Conservation (phyloP, 53 echinoderm and acorn worm species). For the Crossaster papposus region DNA sequence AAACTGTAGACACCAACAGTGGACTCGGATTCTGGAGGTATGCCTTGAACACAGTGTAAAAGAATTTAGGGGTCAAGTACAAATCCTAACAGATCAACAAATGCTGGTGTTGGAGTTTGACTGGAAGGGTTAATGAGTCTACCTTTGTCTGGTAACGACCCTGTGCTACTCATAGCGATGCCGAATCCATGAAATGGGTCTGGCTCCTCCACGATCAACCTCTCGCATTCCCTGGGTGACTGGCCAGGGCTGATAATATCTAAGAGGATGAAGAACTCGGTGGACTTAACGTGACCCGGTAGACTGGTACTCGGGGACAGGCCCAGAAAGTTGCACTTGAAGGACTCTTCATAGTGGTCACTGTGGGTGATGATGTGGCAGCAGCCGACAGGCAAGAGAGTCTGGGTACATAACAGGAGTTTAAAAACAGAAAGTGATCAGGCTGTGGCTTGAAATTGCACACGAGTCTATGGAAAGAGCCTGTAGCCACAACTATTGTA, state of each 20-base stretch:
- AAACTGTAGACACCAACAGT: too few species aligned
- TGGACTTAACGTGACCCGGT: conserved; percentile 78
- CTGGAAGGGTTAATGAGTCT: not conserved
- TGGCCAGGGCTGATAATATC: conserved; percentile 79
- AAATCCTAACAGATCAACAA: too few species aligned
- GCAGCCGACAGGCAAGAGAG: conserved; percentile 83
- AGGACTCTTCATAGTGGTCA: conserved; percentile 82
- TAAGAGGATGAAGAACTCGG: conserved; percentile 86
- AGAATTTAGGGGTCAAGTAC: too few species aligned
- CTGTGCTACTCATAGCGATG: conserved; percentile 81
- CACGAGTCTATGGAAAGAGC: too few species aligned
- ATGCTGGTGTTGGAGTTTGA: not conserved
- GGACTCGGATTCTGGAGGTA: too few species aligned
- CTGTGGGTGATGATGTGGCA: conserved; percentile 82
- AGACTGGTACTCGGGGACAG: conserved; percentile 76
- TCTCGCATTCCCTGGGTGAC: conserved; percentile 67
- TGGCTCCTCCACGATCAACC: conserved; percentile 62
- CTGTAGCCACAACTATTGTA: too few species aligned
- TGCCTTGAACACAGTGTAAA: too few species aligned
- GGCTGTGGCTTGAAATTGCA: too few species aligned
- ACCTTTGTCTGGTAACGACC: conserved; percentile 93
- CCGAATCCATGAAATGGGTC: conserved; percentile 87
- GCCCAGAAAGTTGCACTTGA: conserved; percentile 94
- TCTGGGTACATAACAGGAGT: conserved; percentile 52
- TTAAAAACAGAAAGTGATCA: not conserved